Evolutionary conservation across 2,888 invertebrate genomes (phyloP).

Genomic region (Brachypalpus laphriformis): DNA sequence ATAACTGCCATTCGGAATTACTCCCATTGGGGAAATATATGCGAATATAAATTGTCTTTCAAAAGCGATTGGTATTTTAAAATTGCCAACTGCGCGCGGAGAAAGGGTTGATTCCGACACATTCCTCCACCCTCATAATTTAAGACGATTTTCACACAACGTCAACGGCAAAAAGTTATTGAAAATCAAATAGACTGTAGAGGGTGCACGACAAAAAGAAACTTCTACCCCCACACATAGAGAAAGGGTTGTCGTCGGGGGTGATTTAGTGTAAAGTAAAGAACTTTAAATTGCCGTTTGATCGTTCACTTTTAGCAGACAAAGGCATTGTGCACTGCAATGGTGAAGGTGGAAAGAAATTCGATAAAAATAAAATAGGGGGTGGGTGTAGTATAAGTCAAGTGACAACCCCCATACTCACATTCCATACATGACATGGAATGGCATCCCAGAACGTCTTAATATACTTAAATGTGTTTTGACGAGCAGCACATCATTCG

Average conservation of each 20-base stretch:
- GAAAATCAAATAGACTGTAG: constrained; percentile 70
- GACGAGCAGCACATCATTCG: constrained; percentile 62
- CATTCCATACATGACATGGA: constrained; percentile 55
- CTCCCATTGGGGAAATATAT: constrained; percentile 71
- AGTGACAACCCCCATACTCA: constrained; percentile 46
- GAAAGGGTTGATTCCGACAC: constrained; percentile 64
- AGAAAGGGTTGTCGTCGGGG: constrained; percentile 71
- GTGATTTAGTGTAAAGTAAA: constrained; percentile 73
- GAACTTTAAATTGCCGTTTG: constrained; percentile 73
- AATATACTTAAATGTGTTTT: constrained; percentile 48
- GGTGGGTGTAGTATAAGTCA: constrained; percentile 16
- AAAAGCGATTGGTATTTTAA: constrained; percentile 74
- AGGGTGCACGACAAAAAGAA: constrained; percentile 51
- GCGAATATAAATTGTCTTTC: constrained; percentile 73
- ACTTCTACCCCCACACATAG: neutral
- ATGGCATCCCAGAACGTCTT: constrained; percentile 45
- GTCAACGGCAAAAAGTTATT: constrained; percentile 72
- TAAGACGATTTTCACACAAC: constrained; percentile 73
- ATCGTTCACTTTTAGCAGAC: constrained; percentile 61
- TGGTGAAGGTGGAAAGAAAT: neutral
- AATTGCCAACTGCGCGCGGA: constrained; percentile 58
- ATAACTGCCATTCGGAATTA: constrained; percentile 68
- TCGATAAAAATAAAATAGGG: constrained; percentile 35
- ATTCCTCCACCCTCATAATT: constrained; percentile 72
- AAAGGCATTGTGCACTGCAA: neutral